Conservation (phyloP, 1,140 invertebrate species). For the Trichonephila clavipes region DNA sequence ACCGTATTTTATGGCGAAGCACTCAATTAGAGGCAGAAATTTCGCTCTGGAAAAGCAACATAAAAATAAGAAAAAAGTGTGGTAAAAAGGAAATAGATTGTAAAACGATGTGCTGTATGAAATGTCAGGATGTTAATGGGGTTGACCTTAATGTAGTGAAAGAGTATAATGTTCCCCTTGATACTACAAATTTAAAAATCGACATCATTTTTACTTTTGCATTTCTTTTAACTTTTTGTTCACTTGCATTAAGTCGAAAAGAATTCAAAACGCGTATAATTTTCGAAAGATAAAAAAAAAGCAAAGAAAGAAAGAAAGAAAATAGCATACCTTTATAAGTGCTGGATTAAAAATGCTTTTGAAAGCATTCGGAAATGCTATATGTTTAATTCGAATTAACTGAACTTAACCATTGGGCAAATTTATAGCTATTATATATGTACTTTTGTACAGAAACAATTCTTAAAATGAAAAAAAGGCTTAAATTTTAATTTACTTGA, state of each 20-base stretch:
- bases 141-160: constrained; percentile 57
- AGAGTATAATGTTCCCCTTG: constrained; percentile 20
- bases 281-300: not conserved
- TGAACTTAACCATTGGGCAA: too few relatives aligned
- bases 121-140: constrained; percentile 70
- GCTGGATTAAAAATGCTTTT: not conserved
- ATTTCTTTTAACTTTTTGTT: not conserved
- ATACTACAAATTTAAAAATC: constrained; percentile 11
- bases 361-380: not conserved
- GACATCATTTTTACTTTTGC: constrained; percentile 7
- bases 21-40: not conserved
- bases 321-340: not conserved
- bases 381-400: not conserved
- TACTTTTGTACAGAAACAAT: too few relatives aligned
- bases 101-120: constrained; percentile 42
- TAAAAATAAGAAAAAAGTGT: not conserved
- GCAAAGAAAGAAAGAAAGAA: not conserved
- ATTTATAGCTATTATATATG: too few relatives aligned
- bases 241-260: not conserved
- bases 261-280: not conserved
- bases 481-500: too few relatives aligned
- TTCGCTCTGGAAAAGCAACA: not conserved
- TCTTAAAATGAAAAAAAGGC: too few relatives aligned
- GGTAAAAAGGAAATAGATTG: constrained; percentile 40
- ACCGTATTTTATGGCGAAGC: not conserved